Evolutionary conservation across 2,888 invertebrate genomes (phyloP), one percentile per base, ranked within the genome.

Genomic region (Myathropa florea): DNA sequence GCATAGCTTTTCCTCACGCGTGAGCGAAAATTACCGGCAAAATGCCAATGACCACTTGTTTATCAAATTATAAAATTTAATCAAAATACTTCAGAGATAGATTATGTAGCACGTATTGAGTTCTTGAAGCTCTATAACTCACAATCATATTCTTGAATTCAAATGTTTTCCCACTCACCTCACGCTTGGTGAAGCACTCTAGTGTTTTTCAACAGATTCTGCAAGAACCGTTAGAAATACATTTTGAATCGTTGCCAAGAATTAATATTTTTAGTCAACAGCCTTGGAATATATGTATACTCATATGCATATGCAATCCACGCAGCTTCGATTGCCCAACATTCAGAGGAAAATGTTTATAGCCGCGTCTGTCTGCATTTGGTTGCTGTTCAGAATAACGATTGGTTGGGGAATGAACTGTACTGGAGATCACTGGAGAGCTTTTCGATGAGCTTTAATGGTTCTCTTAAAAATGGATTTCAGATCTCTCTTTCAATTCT

Each of bases 361-460:
- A 2, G 46, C 6, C 39, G 14, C 39, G 14, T 6, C 24, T 33
- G 6, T 59, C n/a, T 2, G n/a, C 39, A 30, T 7, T 4, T 12
- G 23, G 36, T 24, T 60, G 3, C 12, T 55, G 70, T 36, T 26
- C 3, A 21, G 3, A 9, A 18, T 63, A 3, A 1, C 0, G 6
- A 26, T 3, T 55, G 79, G 79, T 79, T 79, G 33, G 59, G 59
- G 65, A 26, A 59, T 33, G 2, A 1, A 6, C 33, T 79, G 26
- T 10, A 0, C 55, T 71, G 78, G 72, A 65, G 79, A 71, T 79
- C 65, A 3, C 18, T 33, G 23, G 12, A 46, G 28, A 79, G 30
- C 61, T 60, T 46, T 77, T 63, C 12, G 18, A 6, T 18, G 46
- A 18, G 18, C 46, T 18, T 14, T 2, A 53, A 14, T n/a, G 55